Percentiles rank a stretch among this genome's conserved stretches.
phyloP scores from a whole-genome alignment of 2,797 vertebrate species.

The Microhierax caerulescens region DNA sequence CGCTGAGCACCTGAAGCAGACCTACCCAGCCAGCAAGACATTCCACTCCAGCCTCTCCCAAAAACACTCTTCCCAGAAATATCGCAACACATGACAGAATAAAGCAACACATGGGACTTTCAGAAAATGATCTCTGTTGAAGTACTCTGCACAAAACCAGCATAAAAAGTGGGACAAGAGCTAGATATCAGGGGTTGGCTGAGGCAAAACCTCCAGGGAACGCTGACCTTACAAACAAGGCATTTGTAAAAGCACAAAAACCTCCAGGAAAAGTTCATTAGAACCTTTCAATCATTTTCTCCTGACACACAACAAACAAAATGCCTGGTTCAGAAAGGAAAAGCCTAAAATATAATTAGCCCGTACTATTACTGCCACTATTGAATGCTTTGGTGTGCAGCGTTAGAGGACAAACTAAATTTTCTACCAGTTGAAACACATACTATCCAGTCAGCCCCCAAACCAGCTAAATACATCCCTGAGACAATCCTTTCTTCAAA shows the following conservation, averaged over 20 bases:
- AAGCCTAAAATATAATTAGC: not conserved
- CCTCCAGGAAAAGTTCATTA: not conserved
- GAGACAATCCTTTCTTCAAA: not conserved
- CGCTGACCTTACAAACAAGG: not conserved
- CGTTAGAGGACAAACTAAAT: not conserved
- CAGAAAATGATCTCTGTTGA: not conserved
- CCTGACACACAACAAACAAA: not conserved
- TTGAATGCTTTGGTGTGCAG: not conserved
- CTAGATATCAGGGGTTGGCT: not conserved
- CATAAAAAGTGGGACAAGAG: not conserved
- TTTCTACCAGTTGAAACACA: not conserved
- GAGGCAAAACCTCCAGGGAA: not conserved
- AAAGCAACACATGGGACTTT: not conserved
- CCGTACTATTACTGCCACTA: not conserved
- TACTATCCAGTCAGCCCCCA: fast-evolving
- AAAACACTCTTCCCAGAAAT: not conserved
- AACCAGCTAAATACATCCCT: not conserved
- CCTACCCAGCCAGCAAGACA: not conserved
- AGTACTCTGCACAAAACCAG: not conserved
- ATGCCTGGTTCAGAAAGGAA: not conserved
- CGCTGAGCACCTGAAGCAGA: not conserved
- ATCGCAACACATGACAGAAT: not conserved
- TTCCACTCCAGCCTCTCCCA: fast-evolving
- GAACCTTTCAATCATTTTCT: not conserved
- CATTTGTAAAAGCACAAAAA: not conserved